Percentiles rank a stretch among this genome's conserved stretches.
phyloP scores from a whole-genome alignment of 30 jellyfish, hydroid and myxozoan genomes.

The Clytia hemisphaerica region DNA sequence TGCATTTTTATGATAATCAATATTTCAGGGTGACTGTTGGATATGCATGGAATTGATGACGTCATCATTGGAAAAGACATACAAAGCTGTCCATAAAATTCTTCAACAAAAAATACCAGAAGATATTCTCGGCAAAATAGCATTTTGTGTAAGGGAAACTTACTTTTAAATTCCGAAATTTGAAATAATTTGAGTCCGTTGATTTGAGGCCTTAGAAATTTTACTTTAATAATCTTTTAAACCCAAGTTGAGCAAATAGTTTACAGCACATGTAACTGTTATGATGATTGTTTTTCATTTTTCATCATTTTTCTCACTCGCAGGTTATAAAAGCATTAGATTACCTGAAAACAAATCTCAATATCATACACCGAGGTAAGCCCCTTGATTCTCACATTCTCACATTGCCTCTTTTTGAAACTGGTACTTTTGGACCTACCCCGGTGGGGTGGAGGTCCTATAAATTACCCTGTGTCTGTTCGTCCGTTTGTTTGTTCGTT shows the following conservation, averaged over 20 bases:
- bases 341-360: slow-evolving; percentile 56
- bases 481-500: too few species aligned
- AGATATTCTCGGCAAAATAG: slow-evolving; percentile 69
- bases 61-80: slow-evolving; percentile 68
- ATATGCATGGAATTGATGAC: slow-evolving; percentile 92
- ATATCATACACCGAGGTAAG: slow-evolving; percentile 81
- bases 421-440: too few species aligned
- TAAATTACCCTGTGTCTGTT: too few species aligned
- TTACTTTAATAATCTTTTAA: too few species aligned
- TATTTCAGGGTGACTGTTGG: slow-evolving; percentile 90
- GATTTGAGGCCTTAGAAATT: too few species aligned
- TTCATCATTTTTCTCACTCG: neutral
- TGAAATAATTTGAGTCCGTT: too few species aligned
- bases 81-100: slow-evolving; percentile 47
- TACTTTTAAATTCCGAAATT: neutral
- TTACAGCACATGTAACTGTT: too few species aligned
- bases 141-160: slow-evolving; percentile 58
- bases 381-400: too few species aligned
- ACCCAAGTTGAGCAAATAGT: too few species aligned
- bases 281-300: neutral
- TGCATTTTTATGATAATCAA: too few species aligned
- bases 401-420: too few species aligned
- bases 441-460: too few species aligned
- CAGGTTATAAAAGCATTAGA: slow-evolving; percentile 89
- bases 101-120: slow-evolving; percentile 46